Evolutionary conservation across 2,888 invertebrate genomes (phyloP).

Genomic region (Scaptomyza parva): DNA sequence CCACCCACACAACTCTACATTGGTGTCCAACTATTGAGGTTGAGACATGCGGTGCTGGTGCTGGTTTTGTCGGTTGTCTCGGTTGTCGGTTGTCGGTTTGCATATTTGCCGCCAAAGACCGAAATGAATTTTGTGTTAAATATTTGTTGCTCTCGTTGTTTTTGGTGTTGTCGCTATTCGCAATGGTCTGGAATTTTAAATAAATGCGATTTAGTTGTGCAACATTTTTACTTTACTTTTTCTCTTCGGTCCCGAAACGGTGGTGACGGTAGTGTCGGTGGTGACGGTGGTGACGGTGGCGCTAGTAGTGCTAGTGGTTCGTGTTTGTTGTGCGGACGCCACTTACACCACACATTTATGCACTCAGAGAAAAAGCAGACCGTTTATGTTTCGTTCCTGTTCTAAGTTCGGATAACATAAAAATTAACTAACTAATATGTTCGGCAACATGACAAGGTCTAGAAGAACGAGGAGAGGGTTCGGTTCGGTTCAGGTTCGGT

Average conservation of each 20-base stretch:
- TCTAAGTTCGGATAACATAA: too few species aligned
- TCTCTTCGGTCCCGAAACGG: constrained; percentile 21
- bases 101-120: constrained; percentile 70
- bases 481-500: too few species aligned
- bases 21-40: constrained; percentile 37
- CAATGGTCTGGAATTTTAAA: constrained; percentile 79
- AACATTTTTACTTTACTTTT: constrained; percentile 58
- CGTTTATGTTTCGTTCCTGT: too few species aligned
- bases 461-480: too few species aligned
- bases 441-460: too few species aligned
- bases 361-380: too few species aligned
- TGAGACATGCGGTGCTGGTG: constrained; percentile 54
- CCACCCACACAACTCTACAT: constrained; percentile 43
- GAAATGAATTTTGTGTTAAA: constrained; percentile 65
- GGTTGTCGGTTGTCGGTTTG: constrained; percentile 50
- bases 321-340: constrained; percentile 28
- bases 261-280: background rate
- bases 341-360: constrained; percentile 65
- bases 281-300: constrained; percentile 3
- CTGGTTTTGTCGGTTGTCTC: constrained; percentile 45
- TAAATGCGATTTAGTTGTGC: constrained; percentile 79
- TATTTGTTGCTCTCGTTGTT: constrained; percentile 58
- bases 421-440: too few species aligned
- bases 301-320: background rate
- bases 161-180: constrained; percentile 42